Percentiles rank a stretch among this genome's conserved stretches.
phyloP scores from a whole-genome alignment of 2,113 vertebrate species.

The Coptodon rendalli region DNA sequence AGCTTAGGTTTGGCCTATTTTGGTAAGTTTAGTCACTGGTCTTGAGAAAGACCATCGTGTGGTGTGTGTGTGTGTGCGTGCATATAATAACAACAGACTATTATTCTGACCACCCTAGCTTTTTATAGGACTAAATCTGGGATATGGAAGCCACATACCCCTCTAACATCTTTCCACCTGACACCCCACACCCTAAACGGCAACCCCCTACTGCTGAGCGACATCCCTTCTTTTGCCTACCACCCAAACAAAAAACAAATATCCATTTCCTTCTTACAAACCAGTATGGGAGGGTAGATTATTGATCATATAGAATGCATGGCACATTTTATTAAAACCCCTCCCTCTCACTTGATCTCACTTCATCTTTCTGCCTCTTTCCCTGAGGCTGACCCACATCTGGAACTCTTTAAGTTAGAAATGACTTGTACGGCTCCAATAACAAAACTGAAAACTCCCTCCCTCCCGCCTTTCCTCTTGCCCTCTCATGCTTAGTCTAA shows the following conservation, averaged over 20 bases:
- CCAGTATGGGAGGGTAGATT: not conserved
- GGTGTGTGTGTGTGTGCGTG: not conserved
- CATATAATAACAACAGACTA: constrained; percentile 52
- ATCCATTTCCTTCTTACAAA: not conserved
- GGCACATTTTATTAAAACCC: constrained; percentile 20
- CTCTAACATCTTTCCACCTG: constrained; percentile 58
- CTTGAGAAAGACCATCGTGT: constrained; percentile 1
- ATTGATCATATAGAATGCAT: constrained; percentile 11
- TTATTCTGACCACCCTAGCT: constrained; percentile 60
- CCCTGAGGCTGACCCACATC: constrained; percentile 66
- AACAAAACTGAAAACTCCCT: constrained; percentile 63
- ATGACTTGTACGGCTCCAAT: constrained; percentile 74
- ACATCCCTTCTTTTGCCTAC: not conserved
- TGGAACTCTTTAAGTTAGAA: constrained; percentile 77
- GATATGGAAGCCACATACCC: constrained; percentile 38
- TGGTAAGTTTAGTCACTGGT: constrained; percentile 30
- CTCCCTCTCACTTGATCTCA: constrained; percentile 31
- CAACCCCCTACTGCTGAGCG: not conserved
- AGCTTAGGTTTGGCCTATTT: constrained; percentile 35
- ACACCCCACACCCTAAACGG: constrained; percentile 45
- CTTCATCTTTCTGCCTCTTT: constrained; percentile 26
- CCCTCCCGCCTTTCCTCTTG: constrained; percentile 1
- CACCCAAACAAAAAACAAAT: not conserved
- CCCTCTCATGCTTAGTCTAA: constrained; percentile 18
- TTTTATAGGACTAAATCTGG: constrained; percentile 49